Evolutionary conservation across 2,797 vertebrate genomes (phyloP).

Genomic region (Halcyon smyrnensis): DNA sequence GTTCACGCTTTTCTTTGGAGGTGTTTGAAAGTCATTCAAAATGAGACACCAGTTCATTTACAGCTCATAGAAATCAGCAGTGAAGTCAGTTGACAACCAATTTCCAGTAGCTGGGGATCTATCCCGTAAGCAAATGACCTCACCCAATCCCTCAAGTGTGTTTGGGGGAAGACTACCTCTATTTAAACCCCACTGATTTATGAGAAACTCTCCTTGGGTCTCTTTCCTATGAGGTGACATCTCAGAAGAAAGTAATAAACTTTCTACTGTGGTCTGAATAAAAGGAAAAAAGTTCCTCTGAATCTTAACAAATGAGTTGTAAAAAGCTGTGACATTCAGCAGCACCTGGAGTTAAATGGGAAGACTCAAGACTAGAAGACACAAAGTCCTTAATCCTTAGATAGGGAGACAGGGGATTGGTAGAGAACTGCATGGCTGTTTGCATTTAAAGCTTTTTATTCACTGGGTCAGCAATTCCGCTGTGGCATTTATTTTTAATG

Average conservation of each 20-base stretch:
- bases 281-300: conserved; percentile 20
- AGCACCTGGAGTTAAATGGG: conserved; percentile 2
- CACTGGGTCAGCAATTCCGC: conserved; percentile 32
- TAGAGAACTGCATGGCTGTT: neutral
- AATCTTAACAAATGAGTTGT: neutral
- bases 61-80: neutral
- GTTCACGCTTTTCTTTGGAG: neutral
- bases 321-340: conserved; percentile 50
- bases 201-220: neutral
- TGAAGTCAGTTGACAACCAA: neutral
- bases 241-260: neutral
- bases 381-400: conserved; percentile 35
- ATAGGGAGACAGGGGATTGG: neutral
- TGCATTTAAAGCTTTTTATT: conserved; percentile 52
- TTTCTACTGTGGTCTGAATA: neutral
- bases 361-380: conserved; percentile 10
- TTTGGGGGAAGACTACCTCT: neutral
- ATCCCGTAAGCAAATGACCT: neutral
- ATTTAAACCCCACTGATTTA: neutral
- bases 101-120: neutral
- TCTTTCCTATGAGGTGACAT: neutral
- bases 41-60: neutral
- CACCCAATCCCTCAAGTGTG: neutral
- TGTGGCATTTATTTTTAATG: conserved; percentile 41
- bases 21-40: conserved; percentile 36